phyloP scores from a whole-genome alignment of 2,113 vertebrate genomes.

The Cepphus grylle region DNA sequence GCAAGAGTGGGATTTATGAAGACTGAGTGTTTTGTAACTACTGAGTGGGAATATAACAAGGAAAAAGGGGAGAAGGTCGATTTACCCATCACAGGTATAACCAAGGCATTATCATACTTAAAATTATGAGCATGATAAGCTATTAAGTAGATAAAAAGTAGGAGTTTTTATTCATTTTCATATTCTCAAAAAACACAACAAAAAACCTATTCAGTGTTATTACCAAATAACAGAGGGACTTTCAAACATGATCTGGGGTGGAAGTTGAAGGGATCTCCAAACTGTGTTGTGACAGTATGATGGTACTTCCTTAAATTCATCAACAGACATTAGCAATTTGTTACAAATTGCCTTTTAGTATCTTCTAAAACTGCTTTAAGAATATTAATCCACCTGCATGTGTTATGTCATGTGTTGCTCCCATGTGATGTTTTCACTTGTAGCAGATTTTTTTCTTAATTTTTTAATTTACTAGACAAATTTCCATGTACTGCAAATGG shows the following conservation, averaged over 20 bases:
- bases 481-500: not conserved
- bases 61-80: not conserved
- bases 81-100: not conserved
- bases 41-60: slow-evolving; percentile 23
- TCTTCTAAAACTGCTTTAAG: not conserved
- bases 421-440: not conserved
- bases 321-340: not conserved
- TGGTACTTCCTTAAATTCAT: not conserved
- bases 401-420: not conserved
- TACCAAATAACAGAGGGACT: not conserved
- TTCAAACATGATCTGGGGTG: not conserved
- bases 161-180: not conserved
- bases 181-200: not conserved
- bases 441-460: not conserved
- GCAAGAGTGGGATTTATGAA: slow-evolving; percentile 36
- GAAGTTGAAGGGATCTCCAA: not conserved
- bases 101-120: not conserved
- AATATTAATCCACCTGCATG: not conserved
- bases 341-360: not conserved
- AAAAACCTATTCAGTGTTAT: not conserved
- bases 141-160: not conserved
- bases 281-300: not conserved
- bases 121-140: not conserved
- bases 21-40: slow-evolving; percentile 13
- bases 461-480: not conserved